Base-by-base conservation (phyloP, 2,888 invertebrate genomes). In the Antitype chi region DNA sequence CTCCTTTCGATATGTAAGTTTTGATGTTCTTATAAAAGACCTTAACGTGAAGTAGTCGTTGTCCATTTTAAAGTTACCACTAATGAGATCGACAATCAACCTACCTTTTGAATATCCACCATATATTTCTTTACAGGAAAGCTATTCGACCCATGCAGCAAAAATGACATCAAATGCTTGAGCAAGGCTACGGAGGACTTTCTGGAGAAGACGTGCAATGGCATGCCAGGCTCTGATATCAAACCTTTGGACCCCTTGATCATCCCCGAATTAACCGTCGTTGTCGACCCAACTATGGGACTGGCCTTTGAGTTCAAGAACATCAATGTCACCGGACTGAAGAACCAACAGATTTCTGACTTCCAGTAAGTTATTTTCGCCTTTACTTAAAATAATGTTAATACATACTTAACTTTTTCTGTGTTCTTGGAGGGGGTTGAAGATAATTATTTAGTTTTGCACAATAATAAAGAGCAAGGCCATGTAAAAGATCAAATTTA, bases 291-390 rank as follows among this genome's bases (percentile, higher is more conserved):
- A 23, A 87, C 83, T 13, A 81, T 90, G 53, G 92, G 91, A 3
- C 60, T 94, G 0, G 80, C 84, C 28, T 86, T 94, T 57, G 90
- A 91, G 49, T 92, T 92, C 47, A 93, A 89, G 64, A 93, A 95
- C 78, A 69, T 95, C 13, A 93, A 85, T n/a, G 84, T 96, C 11
- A 92, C 92, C 2, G 96, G 96, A 53, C 81, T 96, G 72, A 94
- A 92, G 76, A 88, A 92, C 69, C 93, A 92, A 81, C 89, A 92
- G 70, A 91, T 95, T 74, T 91, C 91, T 0, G 91, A 93, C 55
- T 94, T 95, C 77, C 89, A 91, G 95, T 95, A 89, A 93, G 94
- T 72, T 38, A 7, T 49, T 59, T 25, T 32, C 32, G 20, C 8
- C 0, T 59, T 6, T 38, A 38, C 20, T 28, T 47, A 8, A 9